Conservation (phyloP, 35 echinoderm and acorn worm genomes). For the Strongylocentrotus purpuratus region DNA sequence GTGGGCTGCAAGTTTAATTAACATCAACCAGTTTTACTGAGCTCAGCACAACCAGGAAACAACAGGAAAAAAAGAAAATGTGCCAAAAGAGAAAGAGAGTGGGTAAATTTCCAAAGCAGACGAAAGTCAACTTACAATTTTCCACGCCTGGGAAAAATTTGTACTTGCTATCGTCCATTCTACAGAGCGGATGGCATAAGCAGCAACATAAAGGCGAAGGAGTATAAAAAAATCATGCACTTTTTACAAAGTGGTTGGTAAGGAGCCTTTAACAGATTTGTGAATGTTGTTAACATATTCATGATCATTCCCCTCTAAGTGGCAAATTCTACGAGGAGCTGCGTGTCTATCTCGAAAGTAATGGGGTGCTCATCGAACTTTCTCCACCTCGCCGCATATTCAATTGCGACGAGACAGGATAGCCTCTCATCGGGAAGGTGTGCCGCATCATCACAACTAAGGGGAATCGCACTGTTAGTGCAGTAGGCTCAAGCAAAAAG, state of each 20-base stretch:
- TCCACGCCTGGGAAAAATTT: constrained; percentile 51
- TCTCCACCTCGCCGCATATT: constrained; percentile 46
- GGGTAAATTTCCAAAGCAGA: too few species aligned
- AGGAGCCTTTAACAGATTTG: too few species aligned
- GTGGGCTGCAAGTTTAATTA: too few species aligned
- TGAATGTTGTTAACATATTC: too few species aligned
- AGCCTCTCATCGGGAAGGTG: constrained; percentile 51
- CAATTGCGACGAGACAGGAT: constrained; percentile 65
- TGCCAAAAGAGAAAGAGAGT: too few species aligned
- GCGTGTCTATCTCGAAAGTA: constrained; percentile 45
- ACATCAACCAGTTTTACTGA: too few species aligned
- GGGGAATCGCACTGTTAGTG: constrained; percentile 55
- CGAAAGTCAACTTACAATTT: too few species aligned
- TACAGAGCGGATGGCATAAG: background rate
- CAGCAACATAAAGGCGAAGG: too few species aligned
- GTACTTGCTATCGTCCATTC: constrained; percentile 29
- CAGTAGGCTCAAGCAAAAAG: constrained; percentile 32
- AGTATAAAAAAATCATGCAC: too few species aligned
- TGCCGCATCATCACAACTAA: constrained; percentile 39
- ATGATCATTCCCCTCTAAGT: background rate
- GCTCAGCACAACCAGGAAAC: too few species aligned
- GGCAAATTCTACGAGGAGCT: constrained; percentile 49
- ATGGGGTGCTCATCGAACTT: constrained; percentile 37
- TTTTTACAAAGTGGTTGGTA: too few species aligned
- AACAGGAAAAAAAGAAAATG: too few species aligned